Percentiles rank a stretch among this genome's conserved stretches.
These are phyloP conservation scores for Apotomis capreana DNA, from an alignment of 2,888 invertebrate species.

Conservation along the genomic window DNA sequence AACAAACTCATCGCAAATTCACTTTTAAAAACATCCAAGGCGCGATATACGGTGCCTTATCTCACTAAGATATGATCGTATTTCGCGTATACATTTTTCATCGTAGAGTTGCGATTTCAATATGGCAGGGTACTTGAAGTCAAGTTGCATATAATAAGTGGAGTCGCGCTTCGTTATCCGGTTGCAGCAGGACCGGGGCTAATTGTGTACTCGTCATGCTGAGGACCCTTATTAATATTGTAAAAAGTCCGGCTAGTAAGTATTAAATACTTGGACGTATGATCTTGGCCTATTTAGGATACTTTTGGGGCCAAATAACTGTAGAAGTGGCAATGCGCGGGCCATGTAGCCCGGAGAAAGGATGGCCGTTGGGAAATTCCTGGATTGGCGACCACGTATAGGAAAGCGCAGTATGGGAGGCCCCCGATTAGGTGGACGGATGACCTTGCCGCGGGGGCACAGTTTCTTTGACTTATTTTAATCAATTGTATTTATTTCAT, in stretches of 20 bases:
- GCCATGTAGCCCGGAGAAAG: no score
- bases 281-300: no score
- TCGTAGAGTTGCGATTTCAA: slow-evolving; percentile 53
- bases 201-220: slow-evolving; percentile 67
- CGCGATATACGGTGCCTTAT: slow-evolving; percentile 43
- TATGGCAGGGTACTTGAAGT: slow-evolving; percentile 52
- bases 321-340: no score
- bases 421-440: no score
- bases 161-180: slow-evolving; percentile 72
- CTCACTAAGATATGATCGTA: slow-evolving; percentile 15
- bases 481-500: no score
- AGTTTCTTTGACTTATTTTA: no score
- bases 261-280: neutral
- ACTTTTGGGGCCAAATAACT: no score
- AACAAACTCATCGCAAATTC: slow-evolving; percentile 50
- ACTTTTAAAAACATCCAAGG: slow-evolving; percentile 42
- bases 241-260: slow-evolving; percentile 24
- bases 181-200: slow-evolving; percentile 65
- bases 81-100: slow-evolving; percentile 26
- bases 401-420: no score
- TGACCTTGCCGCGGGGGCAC: no score
- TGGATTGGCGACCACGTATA: no score
- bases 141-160: slow-evolving; percentile 70
- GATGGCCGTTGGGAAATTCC: no score
- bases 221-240: slow-evolving; percentile 36